Percentiles rank a stretch among this genome's conserved stretches.
Conservation (phyloP, 2,888 invertebrate genomes). For the Aphelenchoides bicaudatus region DNA sequence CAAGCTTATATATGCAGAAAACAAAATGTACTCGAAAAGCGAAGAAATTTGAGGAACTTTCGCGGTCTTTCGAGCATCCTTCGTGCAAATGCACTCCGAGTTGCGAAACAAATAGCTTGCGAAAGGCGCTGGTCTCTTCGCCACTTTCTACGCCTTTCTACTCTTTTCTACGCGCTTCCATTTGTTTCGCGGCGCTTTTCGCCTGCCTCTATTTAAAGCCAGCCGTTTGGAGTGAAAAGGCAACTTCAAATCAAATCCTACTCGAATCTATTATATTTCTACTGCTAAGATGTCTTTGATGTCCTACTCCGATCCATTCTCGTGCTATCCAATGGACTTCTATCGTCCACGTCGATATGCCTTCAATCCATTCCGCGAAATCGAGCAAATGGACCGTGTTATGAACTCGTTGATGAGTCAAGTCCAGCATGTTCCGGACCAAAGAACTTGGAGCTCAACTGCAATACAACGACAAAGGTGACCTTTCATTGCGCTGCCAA, state of each 20-base stretch:
- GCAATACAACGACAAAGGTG: conserved; percentile 9
- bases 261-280: no score
- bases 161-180: background rate
- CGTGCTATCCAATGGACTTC: background rate
- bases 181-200: background rate
- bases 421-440: background rate
- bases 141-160: background rate
- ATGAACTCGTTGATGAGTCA: background rate
- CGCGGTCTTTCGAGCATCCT: background rate
- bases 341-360: background rate
- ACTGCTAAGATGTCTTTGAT: background rate
- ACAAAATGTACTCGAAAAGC: background rate
- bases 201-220: background rate
- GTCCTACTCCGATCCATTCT: background rate
- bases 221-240: no score
- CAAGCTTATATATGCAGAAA: background rate
- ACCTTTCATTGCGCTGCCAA: background rate
- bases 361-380: conserved; percentile 5
- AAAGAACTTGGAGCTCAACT: background rate
- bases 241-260: no score
- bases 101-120: no score
- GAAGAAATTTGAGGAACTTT: background rate
- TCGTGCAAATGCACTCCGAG: no score
- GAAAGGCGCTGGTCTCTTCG: no score
- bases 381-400: background rate